Evolutionary conservation across 2,113 vertebrate genomes (phyloP).

Genomic region (Peromyscus maniculatus): DNA sequence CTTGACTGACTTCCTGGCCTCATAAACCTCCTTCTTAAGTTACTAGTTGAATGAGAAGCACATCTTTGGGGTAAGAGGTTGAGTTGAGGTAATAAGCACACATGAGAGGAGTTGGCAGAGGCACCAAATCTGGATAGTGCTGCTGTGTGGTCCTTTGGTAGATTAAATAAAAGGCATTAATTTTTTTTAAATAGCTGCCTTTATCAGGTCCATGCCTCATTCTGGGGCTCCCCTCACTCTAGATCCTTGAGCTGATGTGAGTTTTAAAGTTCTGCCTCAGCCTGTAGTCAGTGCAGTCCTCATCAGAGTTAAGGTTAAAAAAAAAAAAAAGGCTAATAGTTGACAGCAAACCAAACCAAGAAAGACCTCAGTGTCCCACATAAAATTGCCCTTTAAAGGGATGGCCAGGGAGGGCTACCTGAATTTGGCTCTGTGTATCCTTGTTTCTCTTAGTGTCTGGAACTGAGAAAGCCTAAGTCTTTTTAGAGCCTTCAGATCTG

Average conservation of each 20-base stretch:
- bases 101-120: conserved; percentile 65
- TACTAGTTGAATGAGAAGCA: conserved; percentile 84
- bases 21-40: conserved; percentile 71
- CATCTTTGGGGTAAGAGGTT: conserved; percentile 73
- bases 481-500: background rate
- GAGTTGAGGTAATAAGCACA: conserved; percentile 74
- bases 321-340: conserved; percentile 60
- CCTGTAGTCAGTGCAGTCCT: conserved; percentile 74
- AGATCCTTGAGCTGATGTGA: conserved; percentile 80
- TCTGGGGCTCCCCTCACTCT: conserved; percentile 1
- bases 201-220: conserved; percentile 79
- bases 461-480: conserved; percentile 26
- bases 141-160: conserved; percentile 82
- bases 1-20: conserved; percentile 67
- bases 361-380: conserved; percentile 36
- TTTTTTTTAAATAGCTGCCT: conserved; percentile 64
- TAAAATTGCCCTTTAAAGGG: conserved; percentile 76
- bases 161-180: conserved; percentile 76
- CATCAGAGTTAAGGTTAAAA: conserved; percentile 65
- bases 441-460: background rate
- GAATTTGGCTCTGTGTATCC: background rate
- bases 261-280: conserved; percentile 83
- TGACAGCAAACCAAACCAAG: conserved; percentile 40
- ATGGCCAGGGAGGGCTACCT: conserved; percentile 43
- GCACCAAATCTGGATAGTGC: conserved; percentile 81